A percentile compares a stretch with the other conserved stretches of the same genome.
These are phyloP conservation scores for Perca fluviatilis DNA, from an alignment of 2,113 vertebrate species.

Conservation along the genomic window DNA sequence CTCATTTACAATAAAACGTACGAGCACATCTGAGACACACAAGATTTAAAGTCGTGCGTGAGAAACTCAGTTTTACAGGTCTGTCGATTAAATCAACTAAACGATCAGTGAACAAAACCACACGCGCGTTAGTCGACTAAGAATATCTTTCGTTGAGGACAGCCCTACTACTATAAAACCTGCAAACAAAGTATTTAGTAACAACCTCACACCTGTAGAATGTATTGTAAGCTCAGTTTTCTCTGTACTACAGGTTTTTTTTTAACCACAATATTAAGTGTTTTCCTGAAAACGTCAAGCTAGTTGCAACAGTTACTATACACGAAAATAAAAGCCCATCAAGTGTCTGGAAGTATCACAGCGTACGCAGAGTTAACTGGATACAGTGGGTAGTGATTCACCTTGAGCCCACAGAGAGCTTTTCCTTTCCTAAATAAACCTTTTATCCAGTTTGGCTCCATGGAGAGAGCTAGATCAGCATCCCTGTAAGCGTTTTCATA, in stretches of 20 bases:
- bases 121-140: too few relatives aligned
- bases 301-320: not conserved
- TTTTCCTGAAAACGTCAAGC: not conserved
- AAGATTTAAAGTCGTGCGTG: too few relatives aligned
- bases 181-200: not conserved
- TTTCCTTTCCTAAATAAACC: slow-evolving; percentile 91
- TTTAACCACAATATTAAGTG: not conserved
- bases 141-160: too few relatives aligned
- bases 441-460: slow-evolving; percentile 87
- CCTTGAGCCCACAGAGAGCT: slow-evolving; percentile 89
- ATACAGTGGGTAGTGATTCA: slow-evolving; percentile 39
- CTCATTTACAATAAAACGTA: too few relatives aligned
- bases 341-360: not conserved
- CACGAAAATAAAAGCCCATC: not conserved
- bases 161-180: too few relatives aligned
- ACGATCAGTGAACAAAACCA: too few relatives aligned
- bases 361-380: not conserved
- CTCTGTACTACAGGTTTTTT: not conserved
- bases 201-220: not conserved
- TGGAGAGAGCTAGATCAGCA: slow-evolving; percentile 81
- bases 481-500: slow-evolving; percentile 85
- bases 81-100: too few relatives aligned
- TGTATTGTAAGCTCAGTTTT: not conserved
- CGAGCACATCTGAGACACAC: too few relatives aligned
- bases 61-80: too few relatives aligned